Evolutionary conservation across 2,888 invertebrate genomes (phyloP).

Genomic region (Rhaphigaster nebulosa): DNA sequence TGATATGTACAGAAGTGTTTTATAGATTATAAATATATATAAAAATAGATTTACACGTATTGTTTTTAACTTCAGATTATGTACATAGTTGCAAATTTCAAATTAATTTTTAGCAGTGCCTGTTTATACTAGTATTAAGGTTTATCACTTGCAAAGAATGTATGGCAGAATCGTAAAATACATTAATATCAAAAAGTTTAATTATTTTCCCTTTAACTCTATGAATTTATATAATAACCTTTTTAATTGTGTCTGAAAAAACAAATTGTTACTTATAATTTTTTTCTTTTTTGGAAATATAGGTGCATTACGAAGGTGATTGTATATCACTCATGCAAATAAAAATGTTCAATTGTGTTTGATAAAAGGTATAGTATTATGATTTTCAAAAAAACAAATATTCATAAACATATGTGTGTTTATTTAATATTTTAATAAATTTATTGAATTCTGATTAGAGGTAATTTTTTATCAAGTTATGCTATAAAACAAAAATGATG

Average conservation of each 20-base stretch:
- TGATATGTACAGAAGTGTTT: constrained; percentile 60
- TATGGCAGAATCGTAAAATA: constrained; percentile 43
- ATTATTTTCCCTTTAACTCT: background rate
- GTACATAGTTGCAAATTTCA: constrained; percentile 52
- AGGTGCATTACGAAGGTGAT: background rate
- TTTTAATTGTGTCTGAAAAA: background rate
- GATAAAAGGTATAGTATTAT: background rate
- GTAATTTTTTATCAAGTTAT: background rate
- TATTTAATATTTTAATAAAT: background rate
- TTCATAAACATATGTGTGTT: background rate
- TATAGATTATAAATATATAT: constrained; percentile 51
- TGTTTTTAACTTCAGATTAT: constrained; percentile 51
- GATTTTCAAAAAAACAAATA: background rate
- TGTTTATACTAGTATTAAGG: constrained; percentile 56
- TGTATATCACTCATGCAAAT: background rate
- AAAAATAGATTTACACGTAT: constrained; percentile 23
- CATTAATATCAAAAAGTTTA: constrained; percentile 41
- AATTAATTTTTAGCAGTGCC: constrained; percentile 59
- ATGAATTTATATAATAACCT: background rate
- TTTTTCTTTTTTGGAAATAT: too few relatives aligned
- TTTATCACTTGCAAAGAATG: constrained; percentile 51
- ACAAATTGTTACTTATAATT: background rate
- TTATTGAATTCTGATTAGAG: background rate
- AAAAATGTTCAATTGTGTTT: background rate
- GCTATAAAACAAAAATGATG: too few relatives aligned